Percentiles rank a stretch among this genome's conserved stretches.
phyloP scores from a whole-genome alignment of 1,140 invertebrate genomes.

The Zaprionus capensis region DNA sequence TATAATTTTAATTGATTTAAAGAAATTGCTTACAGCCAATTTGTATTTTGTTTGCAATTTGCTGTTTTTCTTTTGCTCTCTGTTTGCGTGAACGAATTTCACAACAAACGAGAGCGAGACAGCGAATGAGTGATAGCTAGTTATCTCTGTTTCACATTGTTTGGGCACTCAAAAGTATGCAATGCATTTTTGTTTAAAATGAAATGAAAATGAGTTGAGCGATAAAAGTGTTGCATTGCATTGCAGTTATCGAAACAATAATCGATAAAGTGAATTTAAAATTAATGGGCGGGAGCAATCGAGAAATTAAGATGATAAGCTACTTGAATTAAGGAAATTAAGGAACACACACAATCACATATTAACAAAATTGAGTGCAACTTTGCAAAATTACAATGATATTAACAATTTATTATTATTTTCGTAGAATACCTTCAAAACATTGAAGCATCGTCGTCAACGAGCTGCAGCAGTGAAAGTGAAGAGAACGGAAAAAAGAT shows the following conservation, averaged over 20 bases:
- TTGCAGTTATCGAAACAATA: neutral
- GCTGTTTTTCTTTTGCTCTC: constrained; percentile 5
- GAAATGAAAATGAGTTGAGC: neutral
- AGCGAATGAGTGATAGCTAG: constrained; percentile 13
- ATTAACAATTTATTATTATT: constrained; percentile 52
- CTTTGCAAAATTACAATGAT: neutral
- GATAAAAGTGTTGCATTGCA: constrained; percentile 7
- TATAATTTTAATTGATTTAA: constrained; percentile 9
- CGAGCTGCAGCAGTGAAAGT: constrained; percentile 58
- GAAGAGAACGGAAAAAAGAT: constrained; percentile 73
- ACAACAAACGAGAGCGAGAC: constrained; percentile 47
- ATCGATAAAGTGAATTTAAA: neutral
- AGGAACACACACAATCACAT: constrained; percentile 15
- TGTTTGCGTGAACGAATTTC: constrained; percentile 36
- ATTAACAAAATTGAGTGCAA: constrained; percentile 1
- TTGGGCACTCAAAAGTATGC: constrained; percentile 36
- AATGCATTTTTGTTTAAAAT: constrained; percentile 1
- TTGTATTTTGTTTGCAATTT: constrained; percentile 5
- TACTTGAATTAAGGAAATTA: constrained; percentile 13
- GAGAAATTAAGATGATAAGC: constrained; percentile 5
- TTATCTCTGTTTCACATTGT: constrained; percentile 23
- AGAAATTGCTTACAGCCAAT: neutral
- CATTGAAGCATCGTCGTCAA: constrained; percentile 72
- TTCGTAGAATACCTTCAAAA: constrained; percentile 80
- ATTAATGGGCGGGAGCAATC: neutral